Evolutionary conservation across 2,888 invertebrate species (phyloP).

Genomic region (Hemaris fuciformis): DNA sequence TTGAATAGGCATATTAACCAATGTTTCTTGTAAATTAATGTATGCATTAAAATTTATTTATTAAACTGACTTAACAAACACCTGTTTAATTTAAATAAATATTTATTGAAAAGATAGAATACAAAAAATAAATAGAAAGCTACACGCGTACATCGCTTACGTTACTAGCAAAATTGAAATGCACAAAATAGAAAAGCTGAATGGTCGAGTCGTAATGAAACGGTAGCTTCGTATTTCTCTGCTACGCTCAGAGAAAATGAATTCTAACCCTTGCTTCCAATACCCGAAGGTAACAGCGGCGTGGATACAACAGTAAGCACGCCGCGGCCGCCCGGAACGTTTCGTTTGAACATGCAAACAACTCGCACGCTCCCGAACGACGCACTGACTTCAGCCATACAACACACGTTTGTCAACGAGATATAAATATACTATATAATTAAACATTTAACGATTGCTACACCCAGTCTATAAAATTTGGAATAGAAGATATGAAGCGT

Average conservation of each 20-base stretch:
- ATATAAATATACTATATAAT: conserved; percentile 15
- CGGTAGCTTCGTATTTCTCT: conserved; percentile 76
- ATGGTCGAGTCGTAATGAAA: conserved; percentile 22
- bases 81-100: conserved; percentile 46
- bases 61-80: conserved; percentile 5
- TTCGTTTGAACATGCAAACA: conserved; percentile 34
- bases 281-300: conserved; percentile 42
- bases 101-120: conserved; percentile 56
- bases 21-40: conserved; percentile 18
- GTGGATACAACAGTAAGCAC: conserved; percentile 26
- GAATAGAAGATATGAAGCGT: conserved; percentile 28
- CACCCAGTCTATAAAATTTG: conserved; percentile 42
- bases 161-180: neutral
- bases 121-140: conserved; percentile 72
- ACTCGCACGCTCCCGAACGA: conserved; percentile 12
- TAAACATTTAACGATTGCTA: conserved; percentile 33
- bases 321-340: conserved; percentile 26
- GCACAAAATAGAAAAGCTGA: conserved; percentile 14
- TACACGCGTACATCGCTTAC: conserved; percentile 14
- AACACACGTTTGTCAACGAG: neutral
- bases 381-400: conserved; percentile 22
- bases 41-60: conserved; percentile 12
- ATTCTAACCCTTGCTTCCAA: conserved; percentile 51
- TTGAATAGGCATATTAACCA: conserved; percentile 19
- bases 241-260: conserved; percentile 74